Evolutionary conservation across 2,888 invertebrate genomes (phyloP), one percentile per base, ranked within the genome.

Genomic region (Dromius quadrimaculatus): DNA sequence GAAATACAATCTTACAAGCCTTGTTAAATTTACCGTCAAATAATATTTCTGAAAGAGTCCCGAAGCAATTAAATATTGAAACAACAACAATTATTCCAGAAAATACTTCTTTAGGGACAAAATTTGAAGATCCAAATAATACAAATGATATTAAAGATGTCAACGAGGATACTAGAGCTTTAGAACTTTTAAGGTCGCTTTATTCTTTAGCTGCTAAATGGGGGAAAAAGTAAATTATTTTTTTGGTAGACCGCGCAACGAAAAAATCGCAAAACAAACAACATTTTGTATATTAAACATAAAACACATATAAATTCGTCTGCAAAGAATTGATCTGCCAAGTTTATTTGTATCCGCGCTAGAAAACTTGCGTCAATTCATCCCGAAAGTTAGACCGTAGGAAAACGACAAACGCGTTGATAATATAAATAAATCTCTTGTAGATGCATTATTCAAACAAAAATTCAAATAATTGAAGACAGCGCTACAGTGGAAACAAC

Each of bases 191-290:
- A 78, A 89, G 92, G 83, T 93, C 94, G 73, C 84, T 94, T 70
- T 94, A 94, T 82, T 89, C 92, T 73, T 89, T 94, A 80, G 93
- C 94, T 69, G 92, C 93, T 15, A 89, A 90, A 83, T 93, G 93
- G 88, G 92, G 92, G 76, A 87, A 86, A 83, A 70, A 70, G 20
- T 70, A 70, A n/a, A 38, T 23, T 54, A 20, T 11, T 15, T 34
- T 38, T 36, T 61, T 17, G 23, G 11, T 6, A 8, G 57, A 66
- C 66, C 57, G 41, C 57, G 41, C 54, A 41, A 9, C 57, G 54
- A 66, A 66, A 66, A 66, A 50, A 50, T 57, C 5, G n/a, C n/a
- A n/a, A n/a, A n/a, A n/a, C n/a, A n/a, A n/a, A n/a, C 1, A 9
- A 36, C 36, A 11, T 2, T 45, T 9, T 45, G 45, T 45, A 45